phyloP scores from a whole-genome alignment of 2,797 vertebrate genomes.

The Scomberomorus guttatus region DNA sequence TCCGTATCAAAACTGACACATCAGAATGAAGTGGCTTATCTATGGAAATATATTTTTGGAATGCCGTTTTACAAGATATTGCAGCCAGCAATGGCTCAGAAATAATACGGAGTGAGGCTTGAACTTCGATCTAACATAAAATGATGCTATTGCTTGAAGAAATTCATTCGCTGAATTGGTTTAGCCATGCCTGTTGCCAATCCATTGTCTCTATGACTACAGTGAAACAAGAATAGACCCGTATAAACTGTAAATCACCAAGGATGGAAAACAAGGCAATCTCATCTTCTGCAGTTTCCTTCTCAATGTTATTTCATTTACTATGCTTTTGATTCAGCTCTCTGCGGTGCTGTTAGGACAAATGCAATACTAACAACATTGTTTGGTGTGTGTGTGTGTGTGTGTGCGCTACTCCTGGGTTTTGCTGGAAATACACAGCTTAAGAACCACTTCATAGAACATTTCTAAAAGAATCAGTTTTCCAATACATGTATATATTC shows the following conservation, averaged over 20 bases:
- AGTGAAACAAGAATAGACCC: constrained; percentile 30
- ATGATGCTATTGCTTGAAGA: constrained; percentile 23
- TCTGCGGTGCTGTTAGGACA: constrained; percentile 58
- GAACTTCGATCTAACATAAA: constrained; percentile 12
- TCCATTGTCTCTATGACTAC: constrained; percentile 48
- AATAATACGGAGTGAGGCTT: constrained; percentile 2
- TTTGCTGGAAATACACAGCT: constrained; percentile 17
- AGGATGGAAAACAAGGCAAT: constrained; percentile 58
- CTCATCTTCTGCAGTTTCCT: constrained; percentile 48
- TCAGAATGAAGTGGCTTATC: constrained; percentile 56
- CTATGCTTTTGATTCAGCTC: constrained; percentile 54
- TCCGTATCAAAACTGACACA: constrained; percentile 62
- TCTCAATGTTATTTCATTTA: constrained; percentile 56
- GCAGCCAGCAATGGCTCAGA: constrained; percentile 22
- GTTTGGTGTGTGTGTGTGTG: constrained; percentile 11
- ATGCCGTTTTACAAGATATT: constrained; percentile 39
- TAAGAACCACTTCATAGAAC: constrained; percentile 1
- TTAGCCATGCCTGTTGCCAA: constrained; percentile 44
- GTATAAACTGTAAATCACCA: constrained; percentile 53
- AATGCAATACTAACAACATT: constrained; percentile 51
- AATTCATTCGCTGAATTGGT: constrained; percentile 39
- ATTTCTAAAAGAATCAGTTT: constrained; percentile 1
- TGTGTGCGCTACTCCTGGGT: not conserved
- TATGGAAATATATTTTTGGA: constrained; percentile 48
- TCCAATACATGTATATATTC: not conserved